These are phyloP conservation scores for Cervus canadensis DNA, from an alignment of 2,113 vertebrate species.

Conservation along the genomic window DNA sequence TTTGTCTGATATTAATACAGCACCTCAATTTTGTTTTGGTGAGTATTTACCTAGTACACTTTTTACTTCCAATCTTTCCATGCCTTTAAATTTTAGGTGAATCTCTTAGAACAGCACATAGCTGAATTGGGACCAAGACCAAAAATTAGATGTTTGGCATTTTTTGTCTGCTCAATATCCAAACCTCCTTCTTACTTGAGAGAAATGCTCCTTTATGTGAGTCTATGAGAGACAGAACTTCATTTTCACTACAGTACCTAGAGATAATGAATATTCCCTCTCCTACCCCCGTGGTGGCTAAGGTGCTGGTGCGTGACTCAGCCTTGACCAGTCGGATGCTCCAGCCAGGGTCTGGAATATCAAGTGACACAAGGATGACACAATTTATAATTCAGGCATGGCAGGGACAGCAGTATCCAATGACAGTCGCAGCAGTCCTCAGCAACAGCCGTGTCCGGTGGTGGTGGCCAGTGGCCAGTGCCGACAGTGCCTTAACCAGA, in stretches of 20 bases:
- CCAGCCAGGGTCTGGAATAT: neutral
- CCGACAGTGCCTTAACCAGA: neutral
- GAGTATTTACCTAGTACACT: neutral
- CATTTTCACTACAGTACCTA: neutral
- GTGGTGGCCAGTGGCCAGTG: neutral
- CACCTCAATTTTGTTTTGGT: neutral
- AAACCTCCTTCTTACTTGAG: neutral
- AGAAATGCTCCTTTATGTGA: neutral
- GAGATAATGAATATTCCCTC: neutral
- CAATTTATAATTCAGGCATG: conserved; percentile 9
- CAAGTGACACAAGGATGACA: conserved; percentile 18
- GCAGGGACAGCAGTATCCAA: neutral
- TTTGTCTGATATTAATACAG: neutral
- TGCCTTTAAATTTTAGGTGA: neutral
- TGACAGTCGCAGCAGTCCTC: neutral
- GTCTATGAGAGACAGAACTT: neutral
- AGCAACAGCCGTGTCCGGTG: neutral
- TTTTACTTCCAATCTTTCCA: neutral
- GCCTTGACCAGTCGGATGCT: neutral
- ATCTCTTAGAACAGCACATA: neutral
- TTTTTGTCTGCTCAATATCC: neutral
- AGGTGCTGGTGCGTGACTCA: neutral
- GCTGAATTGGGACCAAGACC: neutral
- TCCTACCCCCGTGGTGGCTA: neutral
- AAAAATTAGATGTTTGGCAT: neutral